phyloP scores from a whole-genome alignment of 92 coral and sea anemone genomes.

The Scolanthus callimorphus region DNA sequence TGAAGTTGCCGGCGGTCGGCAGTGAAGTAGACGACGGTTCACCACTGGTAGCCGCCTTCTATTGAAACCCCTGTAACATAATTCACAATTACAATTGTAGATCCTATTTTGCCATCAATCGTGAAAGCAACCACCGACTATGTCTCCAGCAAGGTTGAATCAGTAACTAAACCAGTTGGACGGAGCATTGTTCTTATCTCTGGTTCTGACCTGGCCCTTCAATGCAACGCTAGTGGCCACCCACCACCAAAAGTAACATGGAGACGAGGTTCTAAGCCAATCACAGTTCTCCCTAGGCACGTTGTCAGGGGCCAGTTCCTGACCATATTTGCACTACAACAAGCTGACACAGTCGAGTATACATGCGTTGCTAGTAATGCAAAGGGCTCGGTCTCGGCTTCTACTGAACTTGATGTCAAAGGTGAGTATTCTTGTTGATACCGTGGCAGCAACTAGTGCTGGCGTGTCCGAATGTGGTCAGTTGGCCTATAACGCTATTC shows the following conservation, averaged over 20 bases:
- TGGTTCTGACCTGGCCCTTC: slow-evolving; percentile 52
- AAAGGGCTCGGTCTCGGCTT: slow-evolving; percentile 51
- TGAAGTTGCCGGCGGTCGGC: no score
- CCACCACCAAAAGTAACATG: slow-evolving; percentile 63
- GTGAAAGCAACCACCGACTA: slow-evolving; percentile 18
- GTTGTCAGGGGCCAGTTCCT: slow-evolving; percentile 26
- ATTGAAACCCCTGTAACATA: no score
- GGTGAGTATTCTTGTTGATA: no score
- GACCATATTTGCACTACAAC: slow-evolving; percentile 32
- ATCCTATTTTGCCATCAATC: slow-evolving; percentile 47
- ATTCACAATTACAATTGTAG: no score
- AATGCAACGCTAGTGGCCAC: slow-evolving; percentile 58
- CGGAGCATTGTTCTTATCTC: slow-evolving; percentile 47
- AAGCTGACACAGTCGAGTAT: slow-evolving; percentile 51
- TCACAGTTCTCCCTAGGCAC: slow-evolving; percentile 11
- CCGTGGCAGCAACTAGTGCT: no score
- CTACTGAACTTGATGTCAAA: slow-evolving; percentile 49
- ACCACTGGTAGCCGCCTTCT: no score
- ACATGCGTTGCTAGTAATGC: slow-evolving; percentile 61
- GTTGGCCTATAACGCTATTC: no score
- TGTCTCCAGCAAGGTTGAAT: slow-evolving; percentile 23
- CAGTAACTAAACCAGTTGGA: slow-evolving; percentile 50
- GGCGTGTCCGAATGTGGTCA: no score
- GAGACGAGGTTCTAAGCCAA: slow-evolving; percentile 41
- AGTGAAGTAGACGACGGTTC: no score